Evolutionary conservation across 1,140 invertebrate species (phyloP).

Genomic region (Temnothorax longispinosus): DNA sequence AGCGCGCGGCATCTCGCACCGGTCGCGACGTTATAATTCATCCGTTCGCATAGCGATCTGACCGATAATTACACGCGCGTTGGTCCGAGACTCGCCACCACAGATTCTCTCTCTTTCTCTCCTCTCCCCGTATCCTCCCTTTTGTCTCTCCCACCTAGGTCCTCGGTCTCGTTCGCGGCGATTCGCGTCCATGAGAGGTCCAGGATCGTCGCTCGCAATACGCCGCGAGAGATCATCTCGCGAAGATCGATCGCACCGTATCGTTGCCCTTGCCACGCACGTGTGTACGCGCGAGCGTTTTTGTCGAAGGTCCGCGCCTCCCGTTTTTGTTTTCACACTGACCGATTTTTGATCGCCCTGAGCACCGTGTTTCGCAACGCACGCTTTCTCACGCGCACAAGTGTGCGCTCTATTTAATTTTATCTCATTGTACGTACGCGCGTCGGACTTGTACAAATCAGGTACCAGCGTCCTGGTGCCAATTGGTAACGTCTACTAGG

Average conservation of each 20-base stretch:
- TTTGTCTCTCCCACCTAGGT: constrained; percentile 59
- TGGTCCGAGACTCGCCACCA: constrained; percentile 55
- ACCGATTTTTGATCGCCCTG: constrained; percentile 6
- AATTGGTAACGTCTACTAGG: not conserved
- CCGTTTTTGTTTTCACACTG: constrained; percentile 12
- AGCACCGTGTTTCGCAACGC: constrained; percentile 3
- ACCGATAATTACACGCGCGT: constrained; percentile 71
- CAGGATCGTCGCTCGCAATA: constrained; percentile 14
- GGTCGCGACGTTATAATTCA: constrained; percentile 72
- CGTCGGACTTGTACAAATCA: not conserved
- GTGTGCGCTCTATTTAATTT: constrained; percentile 20
- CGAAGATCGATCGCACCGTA: constrained; percentile 37
- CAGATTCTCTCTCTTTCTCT: constrained; percentile 51
- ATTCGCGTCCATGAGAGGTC: not conserved
- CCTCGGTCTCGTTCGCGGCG: not conserved
- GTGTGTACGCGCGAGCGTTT: not conserved
- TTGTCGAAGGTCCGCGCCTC: not conserved
- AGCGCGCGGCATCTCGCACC: constrained; percentile 51
- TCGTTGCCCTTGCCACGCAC: not conserved
- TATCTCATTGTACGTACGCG: not conserved
- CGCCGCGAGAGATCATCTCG: constrained; percentile 16
- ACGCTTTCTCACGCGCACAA: not conserved
- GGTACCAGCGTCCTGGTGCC: not conserved
- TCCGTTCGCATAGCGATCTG: constrained; percentile 73
- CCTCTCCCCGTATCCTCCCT: constrained; percentile 21